Conservation (phyloP, 2,888 invertebrate species). For the Meteorus cinctellus region DNA sequence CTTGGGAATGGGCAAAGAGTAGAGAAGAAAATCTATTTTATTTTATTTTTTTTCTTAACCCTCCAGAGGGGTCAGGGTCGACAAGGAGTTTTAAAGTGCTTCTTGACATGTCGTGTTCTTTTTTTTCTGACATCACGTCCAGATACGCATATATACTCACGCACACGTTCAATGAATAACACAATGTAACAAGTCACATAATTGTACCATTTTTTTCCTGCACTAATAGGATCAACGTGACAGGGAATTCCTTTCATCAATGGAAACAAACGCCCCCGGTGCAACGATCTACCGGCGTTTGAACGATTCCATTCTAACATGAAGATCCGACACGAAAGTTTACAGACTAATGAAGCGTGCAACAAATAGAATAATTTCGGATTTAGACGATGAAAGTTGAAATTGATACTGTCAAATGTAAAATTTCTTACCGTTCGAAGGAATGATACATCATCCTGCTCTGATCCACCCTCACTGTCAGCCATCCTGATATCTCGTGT, state of each 20-base stretch:
- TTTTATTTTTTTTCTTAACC: not conserved
- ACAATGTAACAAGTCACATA: not conserved
- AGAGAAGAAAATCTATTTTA: not conserved
- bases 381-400: not conserved
- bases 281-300: not conserved
- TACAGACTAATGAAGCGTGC: not conserved
- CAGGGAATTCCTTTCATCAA: not conserved
- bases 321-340: not conserved
- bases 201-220: not conserved
- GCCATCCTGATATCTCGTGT: slow-evolving; percentile 78
- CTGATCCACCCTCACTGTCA: slow-evolving; percentile 96
- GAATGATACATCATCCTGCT: slow-evolving; percentile 99
- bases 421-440: slow-evolving; percentile 93
- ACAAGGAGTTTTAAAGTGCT: slow-evolving; percentile 22
- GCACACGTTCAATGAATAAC: not conserved
- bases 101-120: slow-evolving; percentile 18
- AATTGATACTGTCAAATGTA: not conserved
- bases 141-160: not conserved
- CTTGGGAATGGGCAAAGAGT: slow-evolving; percentile 8
- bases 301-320: not conserved
- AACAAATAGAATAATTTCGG: no score
- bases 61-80: slow-evolving; percentile 29
- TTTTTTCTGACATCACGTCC: not conserved
- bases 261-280: not conserved
- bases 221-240: not conserved